Evolutionary conservation across 2,888 invertebrate species (phyloP).

Genomic region (Troilus luridus): DNA sequence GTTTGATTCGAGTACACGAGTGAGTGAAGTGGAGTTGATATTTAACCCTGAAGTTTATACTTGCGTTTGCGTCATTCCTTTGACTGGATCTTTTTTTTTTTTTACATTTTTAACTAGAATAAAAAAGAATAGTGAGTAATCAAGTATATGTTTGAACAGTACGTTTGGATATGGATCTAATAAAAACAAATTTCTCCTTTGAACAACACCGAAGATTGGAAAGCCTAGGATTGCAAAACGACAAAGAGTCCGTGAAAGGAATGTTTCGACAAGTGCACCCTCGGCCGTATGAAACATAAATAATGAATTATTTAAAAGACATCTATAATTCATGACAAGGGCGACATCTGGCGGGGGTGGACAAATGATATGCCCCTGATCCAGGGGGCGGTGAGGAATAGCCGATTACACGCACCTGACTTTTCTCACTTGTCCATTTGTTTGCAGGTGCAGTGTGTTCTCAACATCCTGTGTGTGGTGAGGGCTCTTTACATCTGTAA

Average conservation of each 20-base stretch:
- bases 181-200: neutral
- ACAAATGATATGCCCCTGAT: neutral
- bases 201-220: neutral
- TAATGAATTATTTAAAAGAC: constrained; percentile 50
- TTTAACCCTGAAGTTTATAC: too few relatives aligned
- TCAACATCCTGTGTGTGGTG: neutral
- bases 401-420: neutral
- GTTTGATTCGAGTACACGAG: too few relatives aligned
- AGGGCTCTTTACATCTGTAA: neutral
- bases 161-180: neutral
- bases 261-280: neutral
- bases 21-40: too few relatives aligned
- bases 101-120: neutral
- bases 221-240: neutral
- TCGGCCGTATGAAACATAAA: constrained; percentile 18
- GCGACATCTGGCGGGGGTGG: neutral
- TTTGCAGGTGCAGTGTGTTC: neutral
- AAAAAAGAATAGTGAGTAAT: neutral
- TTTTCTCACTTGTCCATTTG: constrained; percentile 37
- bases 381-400: neutral
- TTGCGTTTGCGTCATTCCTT: too few relatives aligned
- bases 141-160: neutral
- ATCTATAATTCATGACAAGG: constrained; percentile 23
- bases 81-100: too few relatives aligned
- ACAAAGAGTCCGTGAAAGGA: neutral